A percentile compares a stretch with the other conserved stretches of the same genome.
phyloP scores from a whole-genome alignment of 1,140 invertebrate genomes.

The Leptinotarsa texana region DNA sequence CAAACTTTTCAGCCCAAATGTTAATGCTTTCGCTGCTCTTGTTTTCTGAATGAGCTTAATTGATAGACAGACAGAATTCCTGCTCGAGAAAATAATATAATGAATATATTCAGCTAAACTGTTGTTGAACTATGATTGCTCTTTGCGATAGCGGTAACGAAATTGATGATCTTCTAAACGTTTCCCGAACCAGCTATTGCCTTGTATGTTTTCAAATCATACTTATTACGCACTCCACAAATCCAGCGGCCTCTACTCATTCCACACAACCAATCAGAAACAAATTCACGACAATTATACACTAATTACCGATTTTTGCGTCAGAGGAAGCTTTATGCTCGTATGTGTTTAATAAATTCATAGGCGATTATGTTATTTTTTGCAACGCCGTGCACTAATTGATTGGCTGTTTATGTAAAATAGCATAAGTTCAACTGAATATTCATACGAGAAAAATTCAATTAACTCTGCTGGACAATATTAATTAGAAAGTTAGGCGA shows the following conservation, averaged over 20 bases:
- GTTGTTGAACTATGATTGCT: too few relatives aligned
- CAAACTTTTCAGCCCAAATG: too few relatives aligned
- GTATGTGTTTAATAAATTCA: not conserved
- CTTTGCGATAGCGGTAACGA: not conserved
- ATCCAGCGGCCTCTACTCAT: not conserved
- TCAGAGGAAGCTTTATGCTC: not conserved
- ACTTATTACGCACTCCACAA: not conserved
- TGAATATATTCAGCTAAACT: too few relatives aligned
- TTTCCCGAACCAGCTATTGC: not conserved
- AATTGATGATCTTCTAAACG: not conserved
- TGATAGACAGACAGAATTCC: too few relatives aligned
- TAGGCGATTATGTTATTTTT: not conserved
- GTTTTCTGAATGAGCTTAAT: too few relatives aligned
- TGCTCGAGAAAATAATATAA: too few relatives aligned
- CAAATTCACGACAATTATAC: not conserved
- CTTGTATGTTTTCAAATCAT: not conserved
- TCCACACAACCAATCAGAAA: slow-evolving; percentile 5
- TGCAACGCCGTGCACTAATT: not conserved
- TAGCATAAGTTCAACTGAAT: not conserved
- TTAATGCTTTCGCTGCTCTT: too few relatives aligned
- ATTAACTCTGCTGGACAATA: not conserved
- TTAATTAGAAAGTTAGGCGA: slow-evolving; percentile 2
- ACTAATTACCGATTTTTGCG: not conserved
- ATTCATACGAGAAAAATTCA: slow-evolving; percentile 1
- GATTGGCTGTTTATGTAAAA: slow-evolving; percentile 4